Conservation (phyloP, 2,113 vertebrate species). For the Mystacornis crossleyi region DNA sequence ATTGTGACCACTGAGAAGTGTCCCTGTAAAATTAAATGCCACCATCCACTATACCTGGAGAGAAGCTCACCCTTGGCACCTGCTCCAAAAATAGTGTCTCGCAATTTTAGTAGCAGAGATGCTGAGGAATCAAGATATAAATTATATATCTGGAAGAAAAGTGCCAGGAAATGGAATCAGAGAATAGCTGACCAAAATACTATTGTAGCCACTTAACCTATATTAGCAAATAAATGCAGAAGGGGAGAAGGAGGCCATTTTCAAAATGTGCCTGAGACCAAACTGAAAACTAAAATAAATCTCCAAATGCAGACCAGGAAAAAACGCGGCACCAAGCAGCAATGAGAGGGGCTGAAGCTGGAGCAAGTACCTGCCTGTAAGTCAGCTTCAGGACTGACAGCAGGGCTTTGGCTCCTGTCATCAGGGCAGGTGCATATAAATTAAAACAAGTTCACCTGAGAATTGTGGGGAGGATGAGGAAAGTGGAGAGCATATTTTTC, state of each 20-base stretch:
- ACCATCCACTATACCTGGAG: neutral
- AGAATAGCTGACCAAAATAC: neutral
- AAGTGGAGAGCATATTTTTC: neutral
- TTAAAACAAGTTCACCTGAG: neutral
- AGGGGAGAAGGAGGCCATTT: neutral
- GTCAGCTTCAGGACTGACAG: neutral
- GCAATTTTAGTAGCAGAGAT: neutral
- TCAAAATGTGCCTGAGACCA: neutral
- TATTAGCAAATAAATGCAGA: neutral
- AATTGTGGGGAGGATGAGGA: neutral
- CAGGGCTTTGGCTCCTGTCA: neutral
- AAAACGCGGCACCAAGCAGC: neutral
- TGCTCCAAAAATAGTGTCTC: neutral
- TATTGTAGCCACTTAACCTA: neutral
- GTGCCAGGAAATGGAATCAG: neutral
- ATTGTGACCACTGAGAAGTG: neutral
- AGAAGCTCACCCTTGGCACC: neutral
- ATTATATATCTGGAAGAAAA: neutral
- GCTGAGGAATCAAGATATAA: neutral
- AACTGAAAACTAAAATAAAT: neutral
- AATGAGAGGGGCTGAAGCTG: neutral
- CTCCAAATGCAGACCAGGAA: neutral
- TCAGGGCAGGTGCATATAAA: neutral
- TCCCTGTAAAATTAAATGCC: neutral
- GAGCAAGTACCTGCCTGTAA: rapidly evolving